Evolutionary conservation across 2,797 vertebrate species (phyloP).

Genomic region (Allobates femoralis): DNA sequence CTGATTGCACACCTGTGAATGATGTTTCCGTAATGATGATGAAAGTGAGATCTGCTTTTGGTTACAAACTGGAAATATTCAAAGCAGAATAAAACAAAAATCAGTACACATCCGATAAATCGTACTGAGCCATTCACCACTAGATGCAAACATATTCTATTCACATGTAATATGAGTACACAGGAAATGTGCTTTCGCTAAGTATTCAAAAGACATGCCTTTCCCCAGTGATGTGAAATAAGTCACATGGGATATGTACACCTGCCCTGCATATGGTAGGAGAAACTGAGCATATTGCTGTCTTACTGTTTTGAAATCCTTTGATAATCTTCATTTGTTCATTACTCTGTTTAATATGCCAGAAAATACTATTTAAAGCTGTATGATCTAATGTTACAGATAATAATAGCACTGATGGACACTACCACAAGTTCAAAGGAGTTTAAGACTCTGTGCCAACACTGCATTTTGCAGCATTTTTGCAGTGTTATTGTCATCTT

Average conservation of each 20-base stretch:
- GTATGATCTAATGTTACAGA: neutral
- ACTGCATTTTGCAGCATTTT: no score
- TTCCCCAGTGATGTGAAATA: neutral
- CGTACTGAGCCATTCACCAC: neutral
- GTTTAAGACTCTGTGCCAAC: no score
- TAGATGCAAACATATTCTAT: neutral
- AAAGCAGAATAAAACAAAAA: slow-evolving; percentile 21
- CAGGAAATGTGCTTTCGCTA: slow-evolving; percentile 14
- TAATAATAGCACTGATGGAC: neutral
- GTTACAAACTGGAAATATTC: slow-evolving; percentile 35
- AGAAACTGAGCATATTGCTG: slow-evolving; percentile 32
- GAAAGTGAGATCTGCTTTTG: slow-evolving; percentile 39
- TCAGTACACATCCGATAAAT: neutral
- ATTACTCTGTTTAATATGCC: neutral
- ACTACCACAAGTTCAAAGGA: neutral
- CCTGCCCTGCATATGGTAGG: slow-evolving; percentile 38
- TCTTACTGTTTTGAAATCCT: slow-evolving; percentile 1
- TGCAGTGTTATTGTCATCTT: no score
- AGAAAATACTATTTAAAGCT: neutral
- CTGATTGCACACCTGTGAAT: slow-evolving; percentile 56
- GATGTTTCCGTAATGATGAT: slow-evolving; percentile 35
- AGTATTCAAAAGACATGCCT: slow-evolving; percentile 16
- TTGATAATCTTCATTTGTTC: neutral
- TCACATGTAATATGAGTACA: neutral
- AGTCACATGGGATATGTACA: slow-evolving; percentile 17